phyloP scores from a whole-genome alignment of 2,797 vertebrate genomes.

The Cercopithecus diana region DNA sequence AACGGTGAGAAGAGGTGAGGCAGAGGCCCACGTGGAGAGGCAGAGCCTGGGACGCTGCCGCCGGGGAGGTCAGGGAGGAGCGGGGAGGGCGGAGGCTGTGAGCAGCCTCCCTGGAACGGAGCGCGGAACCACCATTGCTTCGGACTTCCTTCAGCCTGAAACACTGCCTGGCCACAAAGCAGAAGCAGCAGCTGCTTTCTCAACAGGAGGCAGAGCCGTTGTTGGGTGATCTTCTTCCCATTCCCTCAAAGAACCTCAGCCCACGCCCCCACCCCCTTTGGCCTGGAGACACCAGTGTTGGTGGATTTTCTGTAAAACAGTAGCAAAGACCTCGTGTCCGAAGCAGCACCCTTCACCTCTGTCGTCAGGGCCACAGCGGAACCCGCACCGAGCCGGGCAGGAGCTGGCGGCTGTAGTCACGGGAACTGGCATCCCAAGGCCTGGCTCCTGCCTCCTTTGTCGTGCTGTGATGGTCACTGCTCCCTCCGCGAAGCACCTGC shows the following conservation, averaged over 20 bases:
- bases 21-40: not conserved
- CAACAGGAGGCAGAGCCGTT: not conserved
- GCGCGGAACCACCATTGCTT: not conserved
- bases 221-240: not conserved
- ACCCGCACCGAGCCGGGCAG: not conserved
- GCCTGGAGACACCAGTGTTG: not conserved
- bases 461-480: accelerated
- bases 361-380: not conserved
- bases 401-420: not conserved
- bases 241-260: not conserved
- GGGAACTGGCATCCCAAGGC: not conserved
- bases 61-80: too few species aligned
- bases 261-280: not conserved
- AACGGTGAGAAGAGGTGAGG: not conserved
- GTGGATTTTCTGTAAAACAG: not conserved
- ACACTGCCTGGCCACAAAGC: not conserved
- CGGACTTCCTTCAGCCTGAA: not conserved
- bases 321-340: not conserved
- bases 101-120: not conserved
- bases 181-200: not conserved
- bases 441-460: not conserved
- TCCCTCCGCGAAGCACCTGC: not conserved
- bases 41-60: not conserved
- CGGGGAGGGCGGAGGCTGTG: accelerated
- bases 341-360: not conserved